These are phyloP conservation scores for Psittacula cyanocephala DNA, from an alignment of 2,113 vertebrate genomes.

Conservation along the genomic window DNA sequence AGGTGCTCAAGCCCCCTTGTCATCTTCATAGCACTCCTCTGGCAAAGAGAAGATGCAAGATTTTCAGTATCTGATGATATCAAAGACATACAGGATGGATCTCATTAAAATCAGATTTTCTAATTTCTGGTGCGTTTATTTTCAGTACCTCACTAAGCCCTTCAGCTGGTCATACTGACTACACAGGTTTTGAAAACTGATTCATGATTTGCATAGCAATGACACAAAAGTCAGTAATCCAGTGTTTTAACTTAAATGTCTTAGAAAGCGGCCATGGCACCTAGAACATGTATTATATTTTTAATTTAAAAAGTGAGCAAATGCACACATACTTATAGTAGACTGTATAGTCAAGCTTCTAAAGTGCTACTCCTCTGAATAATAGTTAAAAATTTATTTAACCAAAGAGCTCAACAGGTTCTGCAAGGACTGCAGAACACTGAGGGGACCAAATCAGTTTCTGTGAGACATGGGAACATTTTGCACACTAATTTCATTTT, in stretches of 20 bases:
- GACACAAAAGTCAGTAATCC: neutral
- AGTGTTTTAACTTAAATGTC: neutral
- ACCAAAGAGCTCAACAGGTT: neutral
- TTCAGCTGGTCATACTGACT: rapidly evolving
- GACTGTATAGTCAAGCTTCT: neutral
- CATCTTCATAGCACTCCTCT: neutral
- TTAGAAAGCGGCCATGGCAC: neutral
- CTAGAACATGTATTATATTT: neutral
- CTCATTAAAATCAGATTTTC: neutral
- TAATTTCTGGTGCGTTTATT: neutral
- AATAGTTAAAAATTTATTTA: neutral
- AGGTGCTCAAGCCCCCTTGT: neutral
- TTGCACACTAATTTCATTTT: neutral
- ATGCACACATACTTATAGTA: rapidly evolving
- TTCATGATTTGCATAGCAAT: neutral
- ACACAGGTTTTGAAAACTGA: neutral
- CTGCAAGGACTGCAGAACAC: neutral
- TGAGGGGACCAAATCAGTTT: neutral
- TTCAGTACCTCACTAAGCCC: neutral
- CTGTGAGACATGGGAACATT: neutral
- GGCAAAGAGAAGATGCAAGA: neutral
- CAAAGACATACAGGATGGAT: too few relatives aligned
- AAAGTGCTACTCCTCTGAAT: neutral
- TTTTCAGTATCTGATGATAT: neutral
- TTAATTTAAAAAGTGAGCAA: neutral